A percentile compares a stretch with the other conserved stretches of the same genome.
These are phyloP conservation scores for Suillia variegata DNA, from an alignment of 2,888 invertebrate species.

Conservation along the genomic window DNA sequence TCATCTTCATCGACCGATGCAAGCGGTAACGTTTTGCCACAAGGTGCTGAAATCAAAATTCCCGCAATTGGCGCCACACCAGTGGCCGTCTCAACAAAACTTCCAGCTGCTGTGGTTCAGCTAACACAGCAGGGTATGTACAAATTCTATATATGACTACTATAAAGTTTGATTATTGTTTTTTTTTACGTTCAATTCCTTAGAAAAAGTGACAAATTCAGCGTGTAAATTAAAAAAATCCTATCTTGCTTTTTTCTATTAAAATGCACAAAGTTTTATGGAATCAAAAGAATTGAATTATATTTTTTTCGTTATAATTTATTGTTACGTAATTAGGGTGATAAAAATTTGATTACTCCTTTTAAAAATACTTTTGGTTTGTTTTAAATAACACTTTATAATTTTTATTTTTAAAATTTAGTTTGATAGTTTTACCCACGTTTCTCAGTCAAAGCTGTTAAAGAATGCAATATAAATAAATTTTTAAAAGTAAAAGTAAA, in stretches of 20 bases:
- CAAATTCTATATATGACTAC: slow-evolving; percentile 2
- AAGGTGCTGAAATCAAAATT: slow-evolving; percentile 67
- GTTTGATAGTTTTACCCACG: no score
- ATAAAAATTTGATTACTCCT: no score
- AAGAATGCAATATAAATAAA: no score
- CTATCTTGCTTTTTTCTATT: not conserved
- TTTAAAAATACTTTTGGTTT: no score
- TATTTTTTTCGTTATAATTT: no score
- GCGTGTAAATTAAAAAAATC: not conserved
- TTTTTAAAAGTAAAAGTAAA: no score
- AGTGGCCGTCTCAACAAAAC: slow-evolving; percentile 66
- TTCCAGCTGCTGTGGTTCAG: slow-evolving; percentile 69
- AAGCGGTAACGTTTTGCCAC: slow-evolving; percentile 50
- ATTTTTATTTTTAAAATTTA: no score
- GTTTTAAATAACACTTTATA: no score
- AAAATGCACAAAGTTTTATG: not conserved
- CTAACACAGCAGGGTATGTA: slow-evolving; percentile 66
- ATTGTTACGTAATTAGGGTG: no score
- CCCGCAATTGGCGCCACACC: slow-evolving; percentile 67
- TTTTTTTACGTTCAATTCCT: slow-evolving; percentile 1
- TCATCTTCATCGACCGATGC: slow-evolving; percentile 25
- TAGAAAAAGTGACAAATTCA: not conserved
- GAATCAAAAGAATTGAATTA: no score
- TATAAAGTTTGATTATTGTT: slow-evolving; percentile 6
- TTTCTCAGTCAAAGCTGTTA: not conserved